phyloP scores from a whole-genome alignment of 2,113 vertebrate species.

The Xenopus tropicalis region DNA sequence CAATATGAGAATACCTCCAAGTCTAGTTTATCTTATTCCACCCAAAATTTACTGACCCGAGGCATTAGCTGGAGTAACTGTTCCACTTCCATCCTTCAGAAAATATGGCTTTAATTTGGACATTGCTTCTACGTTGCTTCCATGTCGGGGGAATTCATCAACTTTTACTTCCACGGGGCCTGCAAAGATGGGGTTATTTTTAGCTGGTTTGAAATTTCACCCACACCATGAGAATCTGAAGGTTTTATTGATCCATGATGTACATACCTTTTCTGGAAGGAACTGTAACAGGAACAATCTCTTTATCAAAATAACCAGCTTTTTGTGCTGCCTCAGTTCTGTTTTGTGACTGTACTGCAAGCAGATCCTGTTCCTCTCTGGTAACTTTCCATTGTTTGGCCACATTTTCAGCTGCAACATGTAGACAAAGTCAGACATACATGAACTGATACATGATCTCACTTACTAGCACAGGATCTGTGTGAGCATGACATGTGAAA shows the following conservation, averaged over 20 bases:
- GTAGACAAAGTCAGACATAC: background rate
- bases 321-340: constrained; percentile 85
- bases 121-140: constrained; percentile 76
- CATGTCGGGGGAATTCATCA: constrained; percentile 89
- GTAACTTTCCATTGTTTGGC: constrained; percentile 84
- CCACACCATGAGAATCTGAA: background rate
- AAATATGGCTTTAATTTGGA: constrained; percentile 87
- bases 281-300: constrained; percentile 85
- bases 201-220: background rate
- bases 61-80: constrained; percentile 87
- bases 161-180: constrained; percentile 80
- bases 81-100: constrained; percentile 80
- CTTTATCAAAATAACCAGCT: constrained; percentile 82
- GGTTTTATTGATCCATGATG: too few relatives aligned
- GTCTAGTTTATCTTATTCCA: too few relatives aligned
- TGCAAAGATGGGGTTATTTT: constrained; percentile 48
- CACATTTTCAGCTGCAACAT: constrained; percentile 86
- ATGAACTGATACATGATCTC: too few relatives aligned
- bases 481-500: too few relatives aligned
- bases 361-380: constrained; percentile 81
- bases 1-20: too few relatives aligned
- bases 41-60: constrained; percentile 71
- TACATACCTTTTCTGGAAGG: constrained; percentile 81
- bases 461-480: too few relatives aligned
- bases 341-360: constrained; percentile 83